Conservation (phyloP, 2,797 vertebrate genomes). For the Sparus aurata region DNA sequence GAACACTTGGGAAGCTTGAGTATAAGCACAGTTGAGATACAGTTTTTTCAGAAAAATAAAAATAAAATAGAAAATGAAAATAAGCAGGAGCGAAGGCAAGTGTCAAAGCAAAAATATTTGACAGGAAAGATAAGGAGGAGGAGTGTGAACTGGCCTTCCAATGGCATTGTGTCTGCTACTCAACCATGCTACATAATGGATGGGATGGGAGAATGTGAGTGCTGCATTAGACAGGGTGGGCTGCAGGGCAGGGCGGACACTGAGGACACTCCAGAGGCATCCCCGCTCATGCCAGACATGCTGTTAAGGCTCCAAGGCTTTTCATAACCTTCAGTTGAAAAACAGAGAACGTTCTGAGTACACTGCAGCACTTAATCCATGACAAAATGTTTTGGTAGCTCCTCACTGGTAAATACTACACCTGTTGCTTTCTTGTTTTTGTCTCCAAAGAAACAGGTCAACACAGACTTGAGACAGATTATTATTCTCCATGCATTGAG, state of each 20-base stretch:
- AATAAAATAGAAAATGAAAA: conserved; percentile 59
- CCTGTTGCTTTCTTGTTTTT: conserved; percentile 87
- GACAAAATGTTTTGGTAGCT: conserved; percentile 76
- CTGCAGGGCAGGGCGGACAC: conserved; percentile 92
- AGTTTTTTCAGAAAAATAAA: conserved; percentile 72
- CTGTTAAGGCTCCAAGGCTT: conserved; percentile 95
- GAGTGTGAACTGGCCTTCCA: conserved; percentile 86
- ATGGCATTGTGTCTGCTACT: conserved; percentile 91
- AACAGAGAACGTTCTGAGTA: conserved; percentile 92
- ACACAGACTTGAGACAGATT: conserved; percentile 86
- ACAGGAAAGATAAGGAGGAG: conserved; percentile 72
- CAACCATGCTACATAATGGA: conserved; percentile 94
- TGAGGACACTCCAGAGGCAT: conserved; percentile 90
- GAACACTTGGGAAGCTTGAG: conserved; percentile 76
- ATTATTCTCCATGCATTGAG: conserved; percentile 89
- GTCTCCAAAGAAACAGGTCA: conserved; percentile 83
- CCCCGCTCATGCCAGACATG: conserved; percentile 91
- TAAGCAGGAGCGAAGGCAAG: conserved; percentile 72
- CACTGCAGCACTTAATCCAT: conserved; percentile 90
- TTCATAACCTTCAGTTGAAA: conserved; percentile 94
- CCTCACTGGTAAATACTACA: conserved; percentile 76
- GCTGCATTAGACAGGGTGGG: conserved; percentile 92
- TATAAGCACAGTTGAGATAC: conserved; percentile 76
- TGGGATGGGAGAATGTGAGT: conserved; percentile 93
- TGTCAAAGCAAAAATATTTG: conserved; percentile 69